A percentile compares a stretch with the other conserved stretches of the same genome.
Evolutionary conservation across 2,888 invertebrate genomes (phyloP).

Genomic region (Cataglyphis livida): DNA sequence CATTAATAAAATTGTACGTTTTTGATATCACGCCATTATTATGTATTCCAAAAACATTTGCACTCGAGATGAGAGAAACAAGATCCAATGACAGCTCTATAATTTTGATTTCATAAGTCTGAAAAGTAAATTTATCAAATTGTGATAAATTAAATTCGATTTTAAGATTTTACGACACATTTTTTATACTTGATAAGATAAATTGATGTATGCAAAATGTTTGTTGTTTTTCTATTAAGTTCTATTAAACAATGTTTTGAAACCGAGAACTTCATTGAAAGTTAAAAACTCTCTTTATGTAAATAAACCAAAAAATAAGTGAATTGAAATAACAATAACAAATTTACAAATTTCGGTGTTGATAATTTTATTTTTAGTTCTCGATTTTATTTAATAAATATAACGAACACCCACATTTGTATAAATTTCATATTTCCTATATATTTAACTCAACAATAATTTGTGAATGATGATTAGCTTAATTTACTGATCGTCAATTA

Average conservation of each 20-base stretch:
- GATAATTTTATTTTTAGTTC: background rate
- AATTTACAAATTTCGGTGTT: background rate
- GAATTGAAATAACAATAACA: background rate
- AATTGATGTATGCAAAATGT: background rate
- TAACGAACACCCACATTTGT: background rate
- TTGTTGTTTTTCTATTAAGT: background rate
- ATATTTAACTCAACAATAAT: background rate
- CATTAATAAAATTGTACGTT: background rate
- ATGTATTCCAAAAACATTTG: background rate
- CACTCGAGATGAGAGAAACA: background rate
- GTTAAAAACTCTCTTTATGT: background rate
- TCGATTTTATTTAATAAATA: background rate
- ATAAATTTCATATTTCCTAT: background rate
- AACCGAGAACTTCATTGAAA: background rate
- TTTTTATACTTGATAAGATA: background rate
- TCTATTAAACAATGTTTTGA: background rate
- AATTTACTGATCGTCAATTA: background rate
- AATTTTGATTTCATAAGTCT: background rate
- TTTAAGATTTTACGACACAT: background rate
- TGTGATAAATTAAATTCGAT: background rate
- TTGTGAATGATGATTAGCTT: background rate
- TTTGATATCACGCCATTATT: background rate
- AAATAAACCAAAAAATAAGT: background rate
- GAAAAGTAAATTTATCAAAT: background rate
- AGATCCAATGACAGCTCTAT: background rate